Evolutionary conservation across 2,888 invertebrate genomes (phyloP).

Genomic region (Cheilosia vernalis): DNA sequence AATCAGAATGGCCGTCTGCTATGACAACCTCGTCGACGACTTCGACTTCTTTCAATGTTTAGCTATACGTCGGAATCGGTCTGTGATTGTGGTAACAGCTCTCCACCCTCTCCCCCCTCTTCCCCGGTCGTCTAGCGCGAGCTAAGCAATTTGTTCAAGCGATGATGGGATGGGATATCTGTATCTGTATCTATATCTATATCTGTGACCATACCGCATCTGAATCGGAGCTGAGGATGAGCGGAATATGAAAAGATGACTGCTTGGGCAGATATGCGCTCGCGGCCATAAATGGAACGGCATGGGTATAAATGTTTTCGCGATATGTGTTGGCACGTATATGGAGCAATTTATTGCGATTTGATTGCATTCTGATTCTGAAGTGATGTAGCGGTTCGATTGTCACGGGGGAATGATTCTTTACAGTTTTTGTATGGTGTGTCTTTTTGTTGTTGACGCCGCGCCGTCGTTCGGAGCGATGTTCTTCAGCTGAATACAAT

Average conservation of each 20-base stretch:
- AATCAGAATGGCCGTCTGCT: too few relatives aligned
- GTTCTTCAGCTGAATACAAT: slow-evolving; percentile 14
- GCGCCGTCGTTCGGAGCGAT: neutral
- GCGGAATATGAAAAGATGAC: slow-evolving; percentile 16
- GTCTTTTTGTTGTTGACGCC: neutral
- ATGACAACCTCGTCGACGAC: neutral
- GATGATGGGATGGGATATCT: slow-evolving; percentile 12
- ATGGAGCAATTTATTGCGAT: slow-evolving; percentile 67
- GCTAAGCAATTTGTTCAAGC: slow-evolving; percentile 56
- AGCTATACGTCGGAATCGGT: slow-evolving; percentile 43
- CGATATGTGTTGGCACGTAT: slow-evolving; percentile 57
- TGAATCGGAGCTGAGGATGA: too few relatives aligned
- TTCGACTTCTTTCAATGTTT: slow-evolving; percentile 47
- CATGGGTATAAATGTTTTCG: slow-evolving; percentile 23
- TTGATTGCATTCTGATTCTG: slow-evolving; percentile 65
- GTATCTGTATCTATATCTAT: neutral
- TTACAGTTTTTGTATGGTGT: slow-evolving; percentile 30
- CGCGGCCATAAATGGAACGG: slow-evolving; percentile 46
- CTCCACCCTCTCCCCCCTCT: neutral
- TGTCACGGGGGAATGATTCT: slow-evolving; percentile 48
- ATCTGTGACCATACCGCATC: slow-evolving; percentile 6
- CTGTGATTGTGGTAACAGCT: slow-evolving; percentile 30
- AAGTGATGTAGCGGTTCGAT: slow-evolving; percentile 54
- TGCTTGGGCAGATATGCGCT: neutral
- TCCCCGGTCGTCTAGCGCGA: slow-evolving; percentile 10